Evolutionary conservation across 2,113 vertebrate species (phyloP).

Genomic region (cattle (Bos taurus)): DNA sequence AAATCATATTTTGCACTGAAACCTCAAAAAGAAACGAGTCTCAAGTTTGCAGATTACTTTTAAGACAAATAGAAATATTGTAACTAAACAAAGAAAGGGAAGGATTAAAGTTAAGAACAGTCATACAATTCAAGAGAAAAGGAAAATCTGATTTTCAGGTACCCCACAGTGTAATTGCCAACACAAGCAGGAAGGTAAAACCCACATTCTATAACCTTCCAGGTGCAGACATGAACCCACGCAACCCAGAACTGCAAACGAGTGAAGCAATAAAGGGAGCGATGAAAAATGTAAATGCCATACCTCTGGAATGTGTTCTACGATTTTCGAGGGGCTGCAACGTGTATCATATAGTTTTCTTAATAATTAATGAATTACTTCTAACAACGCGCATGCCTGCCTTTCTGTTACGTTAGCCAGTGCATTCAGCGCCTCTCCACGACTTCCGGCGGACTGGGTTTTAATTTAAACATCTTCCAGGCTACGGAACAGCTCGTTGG

Average conservation of each 20-base stretch:
- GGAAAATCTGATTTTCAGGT: not conserved
- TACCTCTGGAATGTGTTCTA: not conserved
- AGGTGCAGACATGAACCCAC: not conserved
- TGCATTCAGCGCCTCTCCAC: slow-evolving; percentile 39
- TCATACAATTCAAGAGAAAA: not conserved
- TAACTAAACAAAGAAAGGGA: not conserved
- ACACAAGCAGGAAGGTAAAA: not conserved
- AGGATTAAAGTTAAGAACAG: not conserved
- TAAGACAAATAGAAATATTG: not conserved
- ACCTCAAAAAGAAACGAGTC: not conserved
- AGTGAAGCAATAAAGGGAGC: not conserved
- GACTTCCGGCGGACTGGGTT: slow-evolving; percentile 54
- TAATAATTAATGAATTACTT: not conserved
- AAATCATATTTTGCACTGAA: not conserved
- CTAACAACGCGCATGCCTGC: not conserved
- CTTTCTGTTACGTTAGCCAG: not conserved
- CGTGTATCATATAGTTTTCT: not conserved
- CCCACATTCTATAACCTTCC: not conserved
- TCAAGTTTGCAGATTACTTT: not conserved
- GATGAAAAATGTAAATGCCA: not conserved
- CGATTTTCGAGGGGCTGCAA: not conserved
- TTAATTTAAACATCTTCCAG: slow-evolving; percentile 80
- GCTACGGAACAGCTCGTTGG: slow-evolving; percentile 70
- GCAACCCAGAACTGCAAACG: not conserved
- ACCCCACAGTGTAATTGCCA: not conserved